Evolutionary conservation across 2,113 vertebrate species (phyloP).

Genomic region (Petroica traversi): DNA sequence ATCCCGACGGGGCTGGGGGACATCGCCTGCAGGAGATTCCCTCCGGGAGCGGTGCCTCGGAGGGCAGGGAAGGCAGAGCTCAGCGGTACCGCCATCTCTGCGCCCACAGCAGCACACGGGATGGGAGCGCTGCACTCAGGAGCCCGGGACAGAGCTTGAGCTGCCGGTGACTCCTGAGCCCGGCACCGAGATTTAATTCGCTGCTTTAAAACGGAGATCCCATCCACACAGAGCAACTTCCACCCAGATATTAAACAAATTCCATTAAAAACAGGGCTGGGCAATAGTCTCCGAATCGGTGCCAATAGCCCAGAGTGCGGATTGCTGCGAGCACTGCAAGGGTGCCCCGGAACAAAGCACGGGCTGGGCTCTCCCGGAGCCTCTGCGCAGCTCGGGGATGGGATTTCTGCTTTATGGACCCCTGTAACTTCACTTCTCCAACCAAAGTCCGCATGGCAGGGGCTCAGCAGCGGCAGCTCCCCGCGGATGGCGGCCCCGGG

Average conservation of each 20-base stretch:
- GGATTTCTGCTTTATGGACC: rapidly evolving
- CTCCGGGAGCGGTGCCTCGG: not conserved
- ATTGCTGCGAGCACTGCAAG: not conserved
- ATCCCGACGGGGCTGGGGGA: not conserved
- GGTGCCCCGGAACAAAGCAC: rapidly evolving
- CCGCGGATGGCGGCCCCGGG: rapidly evolving
- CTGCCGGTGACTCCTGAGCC: not conserved
- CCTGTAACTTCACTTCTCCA: rapidly evolving
- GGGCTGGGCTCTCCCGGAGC: rapidly evolving
- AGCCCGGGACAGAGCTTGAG: not conserved
- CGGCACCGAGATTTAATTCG: not conserved
- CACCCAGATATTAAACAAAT: not conserved
- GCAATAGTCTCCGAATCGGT: no score
- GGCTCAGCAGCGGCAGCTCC: not conserved
- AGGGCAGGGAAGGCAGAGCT: not conserved
- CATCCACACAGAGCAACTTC: not conserved
- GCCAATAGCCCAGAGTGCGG: rapidly evolving
- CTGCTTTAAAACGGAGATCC: not conserved
- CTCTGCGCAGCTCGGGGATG: rapidly evolving
- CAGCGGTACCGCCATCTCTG: rapidly evolving
- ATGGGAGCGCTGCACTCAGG: rapidly evolving
- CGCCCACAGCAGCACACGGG: not conserved
- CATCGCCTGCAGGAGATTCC: not conserved
- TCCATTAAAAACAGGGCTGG: not conserved
- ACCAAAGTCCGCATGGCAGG: rapidly evolving